Evolutionary conservation across 2,797 vertebrate species (phyloP).

Genomic region (Rhyacichthys aspro): DNA sequence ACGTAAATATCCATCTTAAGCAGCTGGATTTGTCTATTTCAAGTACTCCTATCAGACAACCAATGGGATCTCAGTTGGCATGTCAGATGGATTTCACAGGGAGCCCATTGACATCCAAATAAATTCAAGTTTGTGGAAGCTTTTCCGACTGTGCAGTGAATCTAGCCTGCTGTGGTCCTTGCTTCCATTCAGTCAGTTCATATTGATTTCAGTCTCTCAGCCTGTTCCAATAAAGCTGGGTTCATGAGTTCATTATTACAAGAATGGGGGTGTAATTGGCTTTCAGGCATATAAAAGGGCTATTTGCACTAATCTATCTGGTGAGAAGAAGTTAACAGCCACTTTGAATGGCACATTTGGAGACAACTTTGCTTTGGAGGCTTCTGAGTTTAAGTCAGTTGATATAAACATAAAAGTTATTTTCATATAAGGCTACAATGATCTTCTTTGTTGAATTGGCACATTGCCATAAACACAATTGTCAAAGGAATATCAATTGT

Average conservation of each 20-base stretch:
- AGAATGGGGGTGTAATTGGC: constrained; percentile 76
- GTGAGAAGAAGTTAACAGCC: constrained; percentile 62
- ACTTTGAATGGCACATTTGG: constrained; percentile 60
- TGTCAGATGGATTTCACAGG: constrained; percentile 53
- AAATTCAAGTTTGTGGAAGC: constrained; percentile 71
- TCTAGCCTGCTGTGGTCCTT: constrained; percentile 45
- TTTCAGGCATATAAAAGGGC: constrained; percentile 69
- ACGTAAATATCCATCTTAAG: constrained; percentile 71
- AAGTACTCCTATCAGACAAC: constrained; percentile 55
- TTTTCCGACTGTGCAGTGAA: constrained; percentile 57
- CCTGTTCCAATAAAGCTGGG: constrained; percentile 73
- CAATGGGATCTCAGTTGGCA: constrained; percentile 33
- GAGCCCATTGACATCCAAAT: constrained; percentile 70
- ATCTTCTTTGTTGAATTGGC: no score
- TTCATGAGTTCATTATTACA: constrained; percentile 81
- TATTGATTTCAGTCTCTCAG: constrained; percentile 78
- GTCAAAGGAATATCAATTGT: constrained; percentile 25
- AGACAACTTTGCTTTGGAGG: constrained; percentile 19
- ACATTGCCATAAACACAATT: no score
- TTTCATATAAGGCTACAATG: no score
- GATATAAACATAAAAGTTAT: no score
- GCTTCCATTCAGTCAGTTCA: constrained; percentile 53
- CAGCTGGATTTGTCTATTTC: constrained; percentile 56
- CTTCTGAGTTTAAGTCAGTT: no score
- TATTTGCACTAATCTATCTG: constrained; percentile 73